Conservation (phyloP, 2,888 invertebrate species). For the Trichopria drosophilae region DNA sequence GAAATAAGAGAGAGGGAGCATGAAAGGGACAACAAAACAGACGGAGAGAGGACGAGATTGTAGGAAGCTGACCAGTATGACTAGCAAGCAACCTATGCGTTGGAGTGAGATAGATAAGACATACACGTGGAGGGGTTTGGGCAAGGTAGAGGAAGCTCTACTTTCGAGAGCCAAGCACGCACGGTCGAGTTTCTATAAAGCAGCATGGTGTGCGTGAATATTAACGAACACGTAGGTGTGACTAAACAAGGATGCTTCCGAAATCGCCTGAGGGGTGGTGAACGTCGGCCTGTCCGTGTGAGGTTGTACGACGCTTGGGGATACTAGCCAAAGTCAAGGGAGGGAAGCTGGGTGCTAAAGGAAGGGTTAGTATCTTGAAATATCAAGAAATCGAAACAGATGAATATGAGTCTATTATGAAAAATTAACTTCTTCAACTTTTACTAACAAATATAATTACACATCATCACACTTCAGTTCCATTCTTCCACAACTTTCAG, state of each 20-base stretch:
- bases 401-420: too few species aligned
- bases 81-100: conserved; percentile 22
- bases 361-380: too few species aligned
- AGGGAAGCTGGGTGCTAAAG: too few species aligned
- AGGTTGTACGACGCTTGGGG: too few species aligned
- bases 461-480: too few species aligned
- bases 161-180: conserved; percentile 10
- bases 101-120: conserved; percentile 18
- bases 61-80: conserved; percentile 7
- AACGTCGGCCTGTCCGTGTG: conserved; percentile 4
- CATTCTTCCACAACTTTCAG: too few species aligned
- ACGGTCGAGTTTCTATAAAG: neutral
- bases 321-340: too few species aligned
- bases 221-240: conserved; percentile 15
- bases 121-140: too few species aligned
- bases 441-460: too few species aligned
- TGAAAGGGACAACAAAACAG: too few species aligned
- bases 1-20: conserved; percentile 33
- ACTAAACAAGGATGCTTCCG: conserved; percentile 10
- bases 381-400: too few species aligned
- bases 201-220: neutral
- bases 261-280: conserved; percentile 22
- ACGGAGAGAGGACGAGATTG: conserved; percentile 14
- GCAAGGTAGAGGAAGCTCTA: conserved; percentile 15
- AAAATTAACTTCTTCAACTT: too few species aligned